These are phyloP conservation scores for Leucoraja ocellata DNA, from an alignment of 2,797 vertebrate genomes.

Conservation along the genomic window DNA sequence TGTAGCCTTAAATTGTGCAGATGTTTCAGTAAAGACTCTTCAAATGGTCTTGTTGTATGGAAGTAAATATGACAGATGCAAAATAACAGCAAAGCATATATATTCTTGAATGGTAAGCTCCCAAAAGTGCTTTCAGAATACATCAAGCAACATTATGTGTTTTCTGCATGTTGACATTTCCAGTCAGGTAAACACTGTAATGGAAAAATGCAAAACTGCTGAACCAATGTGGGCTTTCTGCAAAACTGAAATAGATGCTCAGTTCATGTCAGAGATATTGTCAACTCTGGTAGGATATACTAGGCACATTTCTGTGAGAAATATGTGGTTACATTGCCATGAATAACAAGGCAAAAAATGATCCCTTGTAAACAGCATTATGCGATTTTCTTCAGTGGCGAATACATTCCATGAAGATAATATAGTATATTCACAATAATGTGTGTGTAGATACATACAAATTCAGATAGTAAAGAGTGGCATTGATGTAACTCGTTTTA, in stretches of 20 bases:
- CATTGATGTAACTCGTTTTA: neutral
- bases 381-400: neutral
- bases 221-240: neutral
- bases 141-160: neutral
- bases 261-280: neutral
- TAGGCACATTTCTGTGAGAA: neutral
- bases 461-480: neutral
- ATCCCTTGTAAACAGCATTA: neutral
- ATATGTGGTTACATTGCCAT: neutral
- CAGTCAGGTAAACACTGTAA: neutral
- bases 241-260: neutral
- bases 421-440: neutral
- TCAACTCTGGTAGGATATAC: neutral
- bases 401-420: neutral
- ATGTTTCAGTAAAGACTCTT: neutral
- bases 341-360: neutral
- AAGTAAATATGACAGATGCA: constrained; percentile 2
- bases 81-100: neutral
- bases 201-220: neutral
- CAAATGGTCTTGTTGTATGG: neutral
- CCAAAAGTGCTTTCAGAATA: neutral
- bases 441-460: neutral
- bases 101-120: neutral
- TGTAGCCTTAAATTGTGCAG: neutral
- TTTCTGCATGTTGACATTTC: constrained; percentile 11